Percentiles rank a stretch among this genome's conserved stretches.
Evolutionary conservation across 1,140 invertebrate species (phyloP).

Genomic region (Polypedilum vanderplanki): DNA sequence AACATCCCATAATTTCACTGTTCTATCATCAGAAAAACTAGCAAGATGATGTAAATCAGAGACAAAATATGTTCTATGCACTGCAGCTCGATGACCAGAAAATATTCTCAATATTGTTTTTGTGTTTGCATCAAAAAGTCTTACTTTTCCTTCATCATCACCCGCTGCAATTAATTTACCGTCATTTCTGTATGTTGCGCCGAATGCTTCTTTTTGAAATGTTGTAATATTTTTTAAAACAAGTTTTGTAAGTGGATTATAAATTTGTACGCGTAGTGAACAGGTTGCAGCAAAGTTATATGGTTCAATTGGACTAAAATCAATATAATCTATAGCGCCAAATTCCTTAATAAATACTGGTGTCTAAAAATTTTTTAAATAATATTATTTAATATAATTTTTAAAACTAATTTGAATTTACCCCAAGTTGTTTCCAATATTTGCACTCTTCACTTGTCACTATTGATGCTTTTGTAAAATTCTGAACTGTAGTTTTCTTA

Average conservation of each 20-base stretch:
- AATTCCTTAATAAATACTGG: conserved; percentile 87
- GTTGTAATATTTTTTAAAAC: conserved; percentile 76
- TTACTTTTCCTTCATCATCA: conserved; percentile 77
- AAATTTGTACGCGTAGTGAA: conserved; percentile 85
- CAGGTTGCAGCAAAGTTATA: conserved; percentile 86
- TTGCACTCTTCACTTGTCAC: conserved; percentile 25
- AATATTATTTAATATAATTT: conserved; percentile 31
- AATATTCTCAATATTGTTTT: conserved; percentile 65
- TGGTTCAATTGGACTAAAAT: conserved; percentile 80
- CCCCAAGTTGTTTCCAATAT: conserved; percentile 31
- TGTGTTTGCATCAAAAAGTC: conserved; percentile 79
- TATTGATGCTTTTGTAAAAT: conserved; percentile 20
- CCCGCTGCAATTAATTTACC: conserved; percentile 78
- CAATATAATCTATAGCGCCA: conserved; percentile 82
- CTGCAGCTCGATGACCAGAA: conserved; percentile 51
- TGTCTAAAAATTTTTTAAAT: conserved; percentile 51
- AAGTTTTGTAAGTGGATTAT: conserved; percentile 79
- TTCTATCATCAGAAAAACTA: conserved; percentile 92
- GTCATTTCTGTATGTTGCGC: conserved; percentile 78
- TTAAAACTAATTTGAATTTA: conserved; percentile 29
- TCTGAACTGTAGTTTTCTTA: conserved; percentile 21
- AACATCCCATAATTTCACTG: conserved; percentile 84
- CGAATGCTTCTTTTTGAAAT: conserved; percentile 80
- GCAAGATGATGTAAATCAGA: conserved; percentile 68
- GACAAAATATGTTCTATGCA: conserved; percentile 80